Evolutionary conservation across 2,113 vertebrate genomes (phyloP).

Genomic region (Onychostruthus taczanowskii): DNA sequence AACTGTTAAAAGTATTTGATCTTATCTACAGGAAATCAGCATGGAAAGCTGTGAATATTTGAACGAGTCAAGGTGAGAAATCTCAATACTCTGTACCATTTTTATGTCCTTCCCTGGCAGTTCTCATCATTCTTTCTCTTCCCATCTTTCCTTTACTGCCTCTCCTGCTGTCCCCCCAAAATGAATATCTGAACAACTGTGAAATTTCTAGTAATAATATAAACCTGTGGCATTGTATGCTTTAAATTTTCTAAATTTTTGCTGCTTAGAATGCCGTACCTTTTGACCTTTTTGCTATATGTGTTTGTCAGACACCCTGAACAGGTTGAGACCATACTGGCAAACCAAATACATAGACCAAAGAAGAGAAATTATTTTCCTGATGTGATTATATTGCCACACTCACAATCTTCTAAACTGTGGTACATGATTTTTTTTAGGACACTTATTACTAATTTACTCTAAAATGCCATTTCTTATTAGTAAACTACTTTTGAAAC

Average conservation of each 20-base stretch:
- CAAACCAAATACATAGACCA: not conserved
- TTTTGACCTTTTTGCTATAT: not conserved
- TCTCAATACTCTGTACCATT: not conserved
- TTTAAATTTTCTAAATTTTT: not conserved
- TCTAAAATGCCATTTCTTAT: not conserved
- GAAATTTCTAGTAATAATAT: not conserved
- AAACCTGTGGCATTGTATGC: not conserved
- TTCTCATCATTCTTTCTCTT: not conserved
- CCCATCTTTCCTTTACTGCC: not conserved
- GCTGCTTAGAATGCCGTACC: not conserved
- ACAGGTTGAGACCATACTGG: not conserved
- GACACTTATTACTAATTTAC: not conserved
- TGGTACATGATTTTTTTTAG: not conserved
- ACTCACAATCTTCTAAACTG: not conserved
- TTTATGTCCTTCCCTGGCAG: not conserved
- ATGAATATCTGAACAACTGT: not conserved
- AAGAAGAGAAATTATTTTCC: not conserved
- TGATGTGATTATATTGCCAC: not conserved
- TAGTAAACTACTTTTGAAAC: not conserved
- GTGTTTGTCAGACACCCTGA: not conserved
- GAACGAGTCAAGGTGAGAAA: not conserved
- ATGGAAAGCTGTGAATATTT: not conserved
- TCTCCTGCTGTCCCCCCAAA: rapidly evolving
- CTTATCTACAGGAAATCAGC: not conserved
- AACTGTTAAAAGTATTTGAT: not conserved